phyloP scores from a whole-genome alignment of 2,113 vertebrate species.

The Loxodonta africana region DNA sequence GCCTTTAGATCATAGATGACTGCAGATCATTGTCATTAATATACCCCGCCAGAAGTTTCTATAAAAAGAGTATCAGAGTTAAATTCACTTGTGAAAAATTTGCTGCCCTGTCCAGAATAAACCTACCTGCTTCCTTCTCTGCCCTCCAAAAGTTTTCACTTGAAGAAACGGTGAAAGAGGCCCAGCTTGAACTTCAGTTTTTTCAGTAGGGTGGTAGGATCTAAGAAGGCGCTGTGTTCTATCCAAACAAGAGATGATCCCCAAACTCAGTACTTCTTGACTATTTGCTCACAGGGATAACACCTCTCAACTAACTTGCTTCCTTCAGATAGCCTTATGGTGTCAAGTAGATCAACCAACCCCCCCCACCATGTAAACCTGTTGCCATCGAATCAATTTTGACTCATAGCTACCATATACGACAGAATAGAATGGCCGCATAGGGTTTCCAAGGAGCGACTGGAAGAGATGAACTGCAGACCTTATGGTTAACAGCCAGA shows the following conservation, averaged over 20 bases:
- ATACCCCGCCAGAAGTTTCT: constrained; percentile 16
- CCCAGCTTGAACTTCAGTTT: background rate
- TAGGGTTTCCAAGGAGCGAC: too few relatives aligned
- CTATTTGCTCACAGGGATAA: background rate
- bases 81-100: constrained; percentile 22
- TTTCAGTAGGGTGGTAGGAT: background rate
- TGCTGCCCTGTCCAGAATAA: background rate
- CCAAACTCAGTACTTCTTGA: background rate
- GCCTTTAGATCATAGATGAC: constrained; percentile 16
- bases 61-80: constrained; percentile 32
- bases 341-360: background rate
- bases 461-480: too few relatives aligned
- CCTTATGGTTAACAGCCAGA: too few relatives aligned
- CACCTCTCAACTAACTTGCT: background rate
- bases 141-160: background rate
- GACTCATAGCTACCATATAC: too few relatives aligned
- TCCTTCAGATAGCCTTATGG: background rate
- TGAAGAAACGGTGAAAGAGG: background rate
- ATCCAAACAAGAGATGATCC: background rate
- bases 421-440: too few relatives aligned
- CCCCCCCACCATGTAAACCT: too few relatives aligned
- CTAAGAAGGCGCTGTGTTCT: background rate
- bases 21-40: constrained; percentile 57
- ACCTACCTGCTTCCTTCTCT: background rate
- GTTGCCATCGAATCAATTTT: too few relatives aligned